Conservation (phyloP, 2,888 invertebrate species). For the Trachelus iudaicus region DNA sequence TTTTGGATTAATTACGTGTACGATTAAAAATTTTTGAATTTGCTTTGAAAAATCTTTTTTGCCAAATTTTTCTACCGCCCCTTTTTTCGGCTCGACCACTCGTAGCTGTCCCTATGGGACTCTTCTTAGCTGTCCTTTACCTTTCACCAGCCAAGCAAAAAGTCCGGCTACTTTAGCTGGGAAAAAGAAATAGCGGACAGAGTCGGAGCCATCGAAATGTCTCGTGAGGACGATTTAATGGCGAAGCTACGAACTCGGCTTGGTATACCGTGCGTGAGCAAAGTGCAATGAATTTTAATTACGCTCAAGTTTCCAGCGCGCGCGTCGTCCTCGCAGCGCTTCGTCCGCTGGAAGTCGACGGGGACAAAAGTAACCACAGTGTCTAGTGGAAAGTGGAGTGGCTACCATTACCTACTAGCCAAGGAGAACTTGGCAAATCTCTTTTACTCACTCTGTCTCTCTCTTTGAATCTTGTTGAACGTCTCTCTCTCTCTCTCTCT, state of each 20-base stretch:
- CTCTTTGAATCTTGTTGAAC: neutral
- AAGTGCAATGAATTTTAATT: neutral
- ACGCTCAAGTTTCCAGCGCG: neutral
- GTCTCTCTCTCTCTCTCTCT: conserved; percentile 7
- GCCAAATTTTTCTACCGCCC: rapidly evolving
- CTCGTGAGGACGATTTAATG: neutral
- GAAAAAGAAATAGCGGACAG: neutral
- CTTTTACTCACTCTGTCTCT: neutral
- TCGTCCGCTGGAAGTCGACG: neutral
- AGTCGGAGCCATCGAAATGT: neutral
- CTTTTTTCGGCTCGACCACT: neutral
- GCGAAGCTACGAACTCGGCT: neutral
- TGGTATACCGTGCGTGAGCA: neutral
- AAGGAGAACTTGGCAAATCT: neutral
- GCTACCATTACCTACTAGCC: neutral
- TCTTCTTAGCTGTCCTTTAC: neutral
- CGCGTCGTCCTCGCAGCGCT: neutral
- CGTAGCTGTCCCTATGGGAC: neutral
- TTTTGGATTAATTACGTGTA: neutral
- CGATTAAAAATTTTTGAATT: neutral
- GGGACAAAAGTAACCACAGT: neutral
- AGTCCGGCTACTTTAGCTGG: neutral
- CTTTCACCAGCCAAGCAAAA: neutral
- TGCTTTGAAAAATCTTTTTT: neutral
- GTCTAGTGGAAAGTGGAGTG: neutral